A percentile compares a stretch with the other conserved stretches of the same genome.
Conservation (phyloP, 2,888 invertebrate genomes). For the Norana najaformis region DNA sequence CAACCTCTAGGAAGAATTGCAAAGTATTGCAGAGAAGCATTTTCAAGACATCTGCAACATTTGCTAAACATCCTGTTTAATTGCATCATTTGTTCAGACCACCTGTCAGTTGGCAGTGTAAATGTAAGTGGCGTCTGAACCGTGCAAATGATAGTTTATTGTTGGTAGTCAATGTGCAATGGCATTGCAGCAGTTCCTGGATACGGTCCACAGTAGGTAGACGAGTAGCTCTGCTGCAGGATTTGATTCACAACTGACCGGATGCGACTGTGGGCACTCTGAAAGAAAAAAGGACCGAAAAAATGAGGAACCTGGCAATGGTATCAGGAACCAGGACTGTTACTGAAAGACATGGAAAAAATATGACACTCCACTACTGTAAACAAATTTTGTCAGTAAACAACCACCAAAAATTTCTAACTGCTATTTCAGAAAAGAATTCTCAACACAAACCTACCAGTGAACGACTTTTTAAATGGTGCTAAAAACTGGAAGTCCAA, state of each 20-base stretch:
- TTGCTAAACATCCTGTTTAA: not conserved
- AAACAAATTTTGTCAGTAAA: not conserved
- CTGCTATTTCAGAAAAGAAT: not conserved
- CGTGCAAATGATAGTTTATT: not conserved
- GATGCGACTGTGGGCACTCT: conserved; percentile 40
- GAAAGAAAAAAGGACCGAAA: conserved; percentile 8
- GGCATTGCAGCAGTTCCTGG: not conserved
- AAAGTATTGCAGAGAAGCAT: not conserved
- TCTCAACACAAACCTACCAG: not conserved
- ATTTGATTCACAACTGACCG: conserved; percentile 35
- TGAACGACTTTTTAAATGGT: not conserved
- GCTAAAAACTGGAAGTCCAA: not conserved
- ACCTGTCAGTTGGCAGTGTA: not conserved
- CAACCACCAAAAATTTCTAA: not conserved
- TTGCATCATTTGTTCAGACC: not conserved
- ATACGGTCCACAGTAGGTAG: conserved; percentile 20
- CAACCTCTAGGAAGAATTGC: not conserved
- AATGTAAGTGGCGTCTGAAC: too few species aligned
- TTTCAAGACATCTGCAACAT: not conserved
- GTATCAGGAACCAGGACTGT: too few species aligned
- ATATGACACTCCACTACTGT: not conserved
- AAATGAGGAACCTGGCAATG: not conserved
- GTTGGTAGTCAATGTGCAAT: not conserved
- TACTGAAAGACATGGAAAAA: too few species aligned
- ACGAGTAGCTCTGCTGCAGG: conserved; percentile 31